Conservation (phyloP, 2,797 vertebrate species). For the Perdix hodgsoniae region DNA sequence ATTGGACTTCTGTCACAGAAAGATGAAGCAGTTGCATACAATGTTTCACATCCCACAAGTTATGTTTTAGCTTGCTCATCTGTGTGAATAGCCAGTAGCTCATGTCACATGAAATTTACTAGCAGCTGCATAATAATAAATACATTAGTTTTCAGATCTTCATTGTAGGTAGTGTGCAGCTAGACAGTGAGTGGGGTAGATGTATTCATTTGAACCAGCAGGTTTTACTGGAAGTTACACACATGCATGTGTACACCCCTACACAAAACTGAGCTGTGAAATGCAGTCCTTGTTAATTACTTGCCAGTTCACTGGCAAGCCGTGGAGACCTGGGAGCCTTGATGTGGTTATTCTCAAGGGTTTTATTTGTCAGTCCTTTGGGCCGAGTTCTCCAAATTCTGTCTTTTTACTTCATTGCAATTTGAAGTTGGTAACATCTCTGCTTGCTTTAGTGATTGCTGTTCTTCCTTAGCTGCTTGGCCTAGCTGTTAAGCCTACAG, state of each 20-base stretch:
- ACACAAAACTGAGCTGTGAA: not conserved
- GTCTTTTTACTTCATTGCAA: accelerated
- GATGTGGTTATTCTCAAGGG: not conserved
- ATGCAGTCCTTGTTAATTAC: not conserved
- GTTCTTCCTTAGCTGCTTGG: not conserved
- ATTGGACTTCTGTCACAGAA: not conserved
- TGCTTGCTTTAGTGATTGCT: not conserved
- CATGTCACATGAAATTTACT: not conserved
- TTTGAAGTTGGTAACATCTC: not conserved
- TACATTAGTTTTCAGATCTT: not conserved
- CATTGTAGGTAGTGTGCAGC: not conserved
- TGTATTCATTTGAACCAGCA: not conserved
- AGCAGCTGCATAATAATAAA: not conserved
- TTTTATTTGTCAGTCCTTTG: not conserved
- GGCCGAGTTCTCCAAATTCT: not conserved
- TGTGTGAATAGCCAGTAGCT: not conserved
- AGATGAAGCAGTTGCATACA: not conserved
- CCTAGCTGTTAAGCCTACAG: not conserved
- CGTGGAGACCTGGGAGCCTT: not conserved
- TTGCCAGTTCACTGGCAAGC: not conserved
- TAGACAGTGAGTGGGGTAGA: not conserved
- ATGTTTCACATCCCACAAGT: not conserved
- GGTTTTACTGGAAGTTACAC: not conserved
- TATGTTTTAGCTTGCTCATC: conserved; percentile 26
- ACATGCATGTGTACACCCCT: not conserved